phyloP scores from a whole-genome alignment of 2,113 vertebrate species.

The Prionailurus viverrinus region DNA sequence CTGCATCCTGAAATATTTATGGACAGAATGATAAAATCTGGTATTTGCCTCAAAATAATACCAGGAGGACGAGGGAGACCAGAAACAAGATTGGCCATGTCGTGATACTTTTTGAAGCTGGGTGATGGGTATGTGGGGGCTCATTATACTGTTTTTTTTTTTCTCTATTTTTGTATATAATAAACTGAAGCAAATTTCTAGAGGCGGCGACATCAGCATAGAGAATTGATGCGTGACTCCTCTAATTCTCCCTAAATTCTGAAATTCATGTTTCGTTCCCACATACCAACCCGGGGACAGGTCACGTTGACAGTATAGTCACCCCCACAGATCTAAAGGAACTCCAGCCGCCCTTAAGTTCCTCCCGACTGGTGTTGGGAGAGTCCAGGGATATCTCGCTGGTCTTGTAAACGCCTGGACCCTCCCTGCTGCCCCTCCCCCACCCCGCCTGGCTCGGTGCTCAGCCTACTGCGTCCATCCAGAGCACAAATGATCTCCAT shows the following conservation, averaged over 20 bases:
- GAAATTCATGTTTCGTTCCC: not conserved
- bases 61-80: not conserved
- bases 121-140: not conserved
- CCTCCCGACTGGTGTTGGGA: not conserved
- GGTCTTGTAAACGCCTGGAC: not conserved
- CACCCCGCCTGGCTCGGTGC: not conserved
- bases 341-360: not conserved
- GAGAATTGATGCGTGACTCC: not conserved
- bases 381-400: not conserved
- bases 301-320: no score
- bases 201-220: not conserved
- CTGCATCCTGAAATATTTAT: not conserved
- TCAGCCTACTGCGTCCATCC: not conserved
- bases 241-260: not conserved
- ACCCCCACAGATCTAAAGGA: no score
- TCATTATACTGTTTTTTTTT: not conserved
- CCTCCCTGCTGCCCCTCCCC: no score
- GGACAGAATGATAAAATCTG: not conserved
- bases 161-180: not conserved
- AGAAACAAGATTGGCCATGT: not conserved
- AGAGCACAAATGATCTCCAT: not conserved
- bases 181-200: not conserved
- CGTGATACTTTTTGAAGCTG: not conserved
- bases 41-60: constrained; percentile 20
- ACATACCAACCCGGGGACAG: not conserved